Base-by-base conservation (phyloP, 2,888 invertebrate species). In the Helleia helle region DNA sequence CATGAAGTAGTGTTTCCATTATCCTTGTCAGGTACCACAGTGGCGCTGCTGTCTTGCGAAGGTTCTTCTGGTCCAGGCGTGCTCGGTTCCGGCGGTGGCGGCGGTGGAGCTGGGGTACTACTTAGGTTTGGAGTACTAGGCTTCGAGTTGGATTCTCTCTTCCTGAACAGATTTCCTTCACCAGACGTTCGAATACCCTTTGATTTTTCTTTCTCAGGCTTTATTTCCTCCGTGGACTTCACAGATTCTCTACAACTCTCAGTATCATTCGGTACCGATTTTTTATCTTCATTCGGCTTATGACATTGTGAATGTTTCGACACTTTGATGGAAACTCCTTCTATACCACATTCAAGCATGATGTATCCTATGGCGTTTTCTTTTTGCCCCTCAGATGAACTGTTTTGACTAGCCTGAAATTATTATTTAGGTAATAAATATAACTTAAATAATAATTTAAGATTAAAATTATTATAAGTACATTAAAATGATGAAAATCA, bases 271-370 rank as follows among this genome's bases (percentile, higher is more conserved):
- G 67, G 62, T 3, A 54, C 42, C 6, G 59, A 64, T 52, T 76
- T 76, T 51, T 87, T 87, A 30, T 89, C 89, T 29, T 90, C 89
- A 47, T 90, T 90, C 0, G 89, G 88, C 60, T 93, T 92, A 57
- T 93, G 92, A 44, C 92, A 91, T 59, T 92, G 91, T 0, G 93
- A 92, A 53, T 92, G 89, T 55, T 93, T 91, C 22, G 77, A 75
- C 3, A 87, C 86, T 65, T 95, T 95, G 11, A 97, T 87, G 6
- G 91, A 90, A 9, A 97, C 92, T 1, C 95, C 95, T 77, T 98
- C 97, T 24, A 97, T 77, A 0, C 98, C 97, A 64, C 95, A 95
- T 73, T 98, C 98, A 63, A 96, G 96, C 97, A 98, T 97, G 40
- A 98, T 96, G 65, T 94, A 97, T 12, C 96, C 96, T 42, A 95